Evolutionary conservation across 2,797 vertebrate genomes (phyloP), one percentile per base, ranked within the genome.

Genomic region (Eurystomus glaucurus): DNA sequence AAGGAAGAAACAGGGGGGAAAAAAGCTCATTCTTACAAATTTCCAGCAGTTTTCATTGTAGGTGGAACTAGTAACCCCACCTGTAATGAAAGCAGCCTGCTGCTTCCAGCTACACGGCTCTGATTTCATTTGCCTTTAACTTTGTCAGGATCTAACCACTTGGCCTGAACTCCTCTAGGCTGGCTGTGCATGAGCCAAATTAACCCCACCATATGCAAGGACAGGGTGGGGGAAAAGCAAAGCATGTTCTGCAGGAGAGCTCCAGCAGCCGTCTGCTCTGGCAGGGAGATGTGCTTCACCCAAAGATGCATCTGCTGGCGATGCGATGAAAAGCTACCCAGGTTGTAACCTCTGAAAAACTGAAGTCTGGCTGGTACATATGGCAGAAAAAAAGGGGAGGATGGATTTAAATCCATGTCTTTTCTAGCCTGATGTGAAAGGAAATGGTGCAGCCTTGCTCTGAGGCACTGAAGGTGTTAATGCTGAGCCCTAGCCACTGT

Each of bases 121-220:
- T 83, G 76, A 35, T 93, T 94, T 86, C 26, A 81, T 78, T 88
- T 84, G 76, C 61, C 51, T 93, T 69, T 88, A 60, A 52, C 64
- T 88, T 86, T 51, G 21, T 90, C 64, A 74, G 14, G 54, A 46
- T 64, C 35, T 26, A 51, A 92, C 16, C 46, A 22, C 58, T 94
- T 80, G 65, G 80, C 52, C 71, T 83, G 71, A 70, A 39, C 48
- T 48, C 85, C 68, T 65, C 79, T 14, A 17, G 86, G 50, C 62
- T 84, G 86, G 54, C 64, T 90, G 62, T 62, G 17, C 17, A 2
- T 60, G 41, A 77, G 48, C 76, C 69, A 77, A 39, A 91, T 41
- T 3, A 69, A n/a, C 83, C 41, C 26, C 43, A 65, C 64, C 8
- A 2, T 80, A 70, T 60, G 23, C 55, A 71, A 64, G 80, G 46